Base-by-base conservation (phyloP, 1,140 invertebrate species). In the Hydropsyche tenuis region DNA sequence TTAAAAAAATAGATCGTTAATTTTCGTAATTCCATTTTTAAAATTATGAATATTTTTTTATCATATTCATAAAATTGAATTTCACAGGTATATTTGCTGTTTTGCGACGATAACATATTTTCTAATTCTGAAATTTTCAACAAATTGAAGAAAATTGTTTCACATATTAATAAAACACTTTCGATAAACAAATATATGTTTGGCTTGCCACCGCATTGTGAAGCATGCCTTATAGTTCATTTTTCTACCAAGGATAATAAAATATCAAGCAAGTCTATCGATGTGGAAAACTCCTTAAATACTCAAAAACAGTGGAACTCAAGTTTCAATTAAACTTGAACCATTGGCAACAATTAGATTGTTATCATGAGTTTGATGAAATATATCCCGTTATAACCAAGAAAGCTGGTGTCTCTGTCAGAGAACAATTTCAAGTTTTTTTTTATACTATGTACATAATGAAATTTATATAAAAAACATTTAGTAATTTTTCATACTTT, bases 291-390 rank as follows among this genome's bases (percentile, higher is more conserved):
- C 16, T 0, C 63, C 27, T 22, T 69, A n/a, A 71, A 12, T 42
- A 16, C 6, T 46, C 51, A 74, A 89, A 87, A 78, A 85, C 87
- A 74, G 86, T 86, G 23, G 88, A 90, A 5, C 88, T 88, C 85
- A 91, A 90, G 78, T 90, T 92, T 81, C 81, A 88, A 76, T 80
- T 86, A 0, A 90, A 88, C 80, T 75, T 82, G 1, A 87, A 85
- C 3, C 87, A 87, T 76, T 94, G 92, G 91, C 86, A 90, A 76
- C 86, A 89, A 78, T 79, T 94, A n/a, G 88, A 92, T 78, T 89
- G 90, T 76, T 84, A 88, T 74, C 86, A 90, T 79, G 88, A 91
- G 78, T 87, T 94, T 80, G 89, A 93, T 82, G 85, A 88, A 78
- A 79, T 88, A 37, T 89, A 90, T 80, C 86, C 88, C 46, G 87